Base-by-base conservation (phyloP, 2,888 invertebrate genomes). In the Hyalella azteca region DNA sequence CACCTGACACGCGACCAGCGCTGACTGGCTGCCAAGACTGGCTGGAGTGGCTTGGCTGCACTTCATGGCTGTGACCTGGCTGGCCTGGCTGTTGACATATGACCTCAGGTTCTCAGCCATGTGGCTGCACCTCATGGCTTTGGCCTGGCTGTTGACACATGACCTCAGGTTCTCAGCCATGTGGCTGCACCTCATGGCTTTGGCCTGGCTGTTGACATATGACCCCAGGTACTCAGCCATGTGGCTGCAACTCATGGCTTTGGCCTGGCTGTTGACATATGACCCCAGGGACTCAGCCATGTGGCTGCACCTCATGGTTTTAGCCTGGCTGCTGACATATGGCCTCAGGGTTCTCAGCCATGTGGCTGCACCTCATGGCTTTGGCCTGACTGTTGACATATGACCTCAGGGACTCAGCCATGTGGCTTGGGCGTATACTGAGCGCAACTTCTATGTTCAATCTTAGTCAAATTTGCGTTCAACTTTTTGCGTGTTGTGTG, bases 21-120 rank as follows among this genome's bases (percentile, higher is more conserved):
- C 54, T 54, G 54, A 26, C 54, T 54, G 54, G 54, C 54, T 54
- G n/a, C n/a, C n/a, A n/a, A n/a, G n/a, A n/a, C n/a, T n/a, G n/a
- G n/a, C n/a, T n/a, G n/a, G n/a, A n/a, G n/a, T n/a, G n/a, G n/a
- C n/a, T n/a, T n/a, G 54, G 54, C 54, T 22, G 29, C 54, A 29
- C 54, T 29, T 54, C n/a, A n/a, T 3, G 26, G 2, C 54, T 5
- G n/a, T 22, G n/a, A 49, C n/a, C 49, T 15, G 49, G n/a, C 13
- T 54, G 54, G 29, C 54, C 54, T 26, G 54, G 54, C 54, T 22
- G 54, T 26, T 7, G 54, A 29, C 7, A 7, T 3, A 54, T 54
- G 54, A 54, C 54, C 54, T 54, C 49, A 49, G 19, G 5, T 5
- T 5, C 15, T 49, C 54, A n/a, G 22, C 54, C 54, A n/a, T 26